Evolutionary conservation across 2,797 vertebrate genomes (phyloP).

Genomic region (Sandelia bainsii): DNA sequence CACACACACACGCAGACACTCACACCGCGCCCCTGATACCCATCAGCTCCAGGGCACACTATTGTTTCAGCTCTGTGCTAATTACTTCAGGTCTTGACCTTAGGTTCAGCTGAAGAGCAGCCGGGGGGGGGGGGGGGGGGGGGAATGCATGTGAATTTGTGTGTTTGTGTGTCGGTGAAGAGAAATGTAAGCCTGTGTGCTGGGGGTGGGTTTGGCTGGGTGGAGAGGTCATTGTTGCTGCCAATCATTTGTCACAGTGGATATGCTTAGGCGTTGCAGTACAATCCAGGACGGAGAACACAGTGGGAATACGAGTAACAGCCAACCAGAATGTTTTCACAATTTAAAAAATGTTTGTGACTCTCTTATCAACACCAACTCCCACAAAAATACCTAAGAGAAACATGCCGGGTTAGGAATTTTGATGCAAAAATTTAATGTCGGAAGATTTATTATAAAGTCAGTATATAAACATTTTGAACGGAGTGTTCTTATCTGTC

Average conservation of each 20-base stretch:
- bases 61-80: slow-evolving; percentile 82
- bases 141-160: slow-evolving; percentile 30
- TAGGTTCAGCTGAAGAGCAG: slow-evolving; percentile 65
- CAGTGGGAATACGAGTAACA: slow-evolving; percentile 25
- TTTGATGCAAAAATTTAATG: neutral
- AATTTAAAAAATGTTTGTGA: neutral
- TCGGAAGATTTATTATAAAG: neutral
- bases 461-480: neutral
- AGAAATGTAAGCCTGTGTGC: slow-evolving; percentile 19
- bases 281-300: slow-evolving; percentile 46
- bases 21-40: slow-evolving; percentile 68
- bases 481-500: neutral
- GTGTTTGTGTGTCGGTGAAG: slow-evolving; percentile 20
- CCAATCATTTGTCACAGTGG: slow-evolving; percentile 75
- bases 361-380: slow-evolving; percentile 1
- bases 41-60: slow-evolving; percentile 73
- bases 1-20: slow-evolving; percentile 45
- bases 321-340: slow-evolving; percentile 3
- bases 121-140: slow-evolving; percentile 48
- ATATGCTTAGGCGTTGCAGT: slow-evolving; percentile 54
- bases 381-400: slow-evolving; percentile 1
- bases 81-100: slow-evolving; percentile 80
- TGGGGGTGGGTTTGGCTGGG: slow-evolving; percentile 32
- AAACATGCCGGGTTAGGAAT: neutral
- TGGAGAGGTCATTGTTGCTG: slow-evolving; percentile 74